Conservation (phyloP, 1,140 invertebrate genomes). For the Macrocentrus cingulum region DNA sequence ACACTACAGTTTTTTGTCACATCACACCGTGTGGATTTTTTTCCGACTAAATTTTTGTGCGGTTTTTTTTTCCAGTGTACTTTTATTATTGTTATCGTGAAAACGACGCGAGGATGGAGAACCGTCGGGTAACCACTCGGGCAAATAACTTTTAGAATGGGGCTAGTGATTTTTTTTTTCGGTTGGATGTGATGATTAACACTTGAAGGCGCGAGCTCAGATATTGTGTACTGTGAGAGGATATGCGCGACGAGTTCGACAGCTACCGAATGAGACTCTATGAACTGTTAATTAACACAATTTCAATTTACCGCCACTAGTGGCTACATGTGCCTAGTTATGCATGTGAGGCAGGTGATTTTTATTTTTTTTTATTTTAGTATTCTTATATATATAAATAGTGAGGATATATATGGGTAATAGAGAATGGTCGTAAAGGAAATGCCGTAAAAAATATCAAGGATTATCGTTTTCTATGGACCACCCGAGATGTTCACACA, state of each 20-base stretch:
- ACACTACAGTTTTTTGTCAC: no score
- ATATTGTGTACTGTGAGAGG: not conserved
- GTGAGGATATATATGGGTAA: no score
- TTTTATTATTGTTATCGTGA: not conserved
- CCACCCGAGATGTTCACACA: not conserved
- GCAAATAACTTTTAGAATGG: conserved; percentile 52
- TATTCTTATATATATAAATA: not conserved
- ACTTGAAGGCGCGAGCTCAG: conserved; percentile 34
- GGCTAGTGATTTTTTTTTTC: conserved; percentile 43
- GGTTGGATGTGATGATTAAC: conserved; percentile 56
- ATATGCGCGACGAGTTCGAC: conserved; percentile 10
- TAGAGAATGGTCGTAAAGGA: not conserved
- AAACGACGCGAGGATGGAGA: no score
- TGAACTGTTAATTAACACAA: conserved; percentile 49
- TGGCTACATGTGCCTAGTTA: conserved; percentile 23
- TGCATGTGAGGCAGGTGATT: no score
- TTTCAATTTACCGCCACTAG: conserved; percentile 37
- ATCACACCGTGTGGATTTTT: no score
- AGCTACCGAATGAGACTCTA: conserved; percentile 33
- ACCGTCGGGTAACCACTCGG: conserved; percentile 41
- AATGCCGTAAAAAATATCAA: not conserved
- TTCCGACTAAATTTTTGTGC: not conserved
- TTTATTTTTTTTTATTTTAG: conserved; percentile 2
- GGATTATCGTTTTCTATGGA: not conserved
- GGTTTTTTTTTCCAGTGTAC: not conserved